Evolutionary conservation across 2,797 vertebrate genomes (phyloP), one percentile per base, ranked within the genome.

Genomic region (Valencia hispanica): DNA sequence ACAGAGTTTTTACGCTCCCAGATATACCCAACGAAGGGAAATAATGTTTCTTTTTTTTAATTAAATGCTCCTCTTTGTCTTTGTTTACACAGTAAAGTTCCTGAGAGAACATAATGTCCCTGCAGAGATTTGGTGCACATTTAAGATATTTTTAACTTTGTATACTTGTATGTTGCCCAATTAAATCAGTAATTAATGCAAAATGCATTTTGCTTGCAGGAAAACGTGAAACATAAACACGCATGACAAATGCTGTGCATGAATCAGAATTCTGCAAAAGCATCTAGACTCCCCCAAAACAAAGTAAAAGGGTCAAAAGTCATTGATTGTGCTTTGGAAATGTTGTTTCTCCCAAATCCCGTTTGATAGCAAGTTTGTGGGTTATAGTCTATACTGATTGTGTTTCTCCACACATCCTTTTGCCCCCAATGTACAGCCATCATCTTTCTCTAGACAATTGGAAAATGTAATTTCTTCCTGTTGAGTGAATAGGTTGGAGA

Each of bases 181-280:
- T 94, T 95, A 93, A 83, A 88, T 63, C 55, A 30, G 65, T 85
- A 90, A 94, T 92, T 91, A 93, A 93, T 82, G 84, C 89, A 89
- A n/a, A 80, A 68, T 41, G 76, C 4, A 25, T 87, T 87, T 74
- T 63, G 88, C 89, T 93, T 82, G 72, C 63, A 86, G 90, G 76
- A 86, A 83, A 73, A 78, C 79, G 47, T 78, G 50, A 80, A 84
- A 79, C 55, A 61, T 70, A 71, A 77, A 66, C 11, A 11, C 70
- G 36, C 20, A 66, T 73, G 82, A 88, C 84, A 89, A 88, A 87
- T 71, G 83, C 86, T 73, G 39, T 81, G 70, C 50, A 5, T 1
- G 41, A n/a, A 71, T 76, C 7, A 11, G 68, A 53, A 76, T 68
- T 39, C 70, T 12, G 1, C 14, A 30, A 68, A 82, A 65, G 57